phyloP scores from a whole-genome alignment of 2,888 invertebrate genomes.

The Dicycla oo region DNA sequence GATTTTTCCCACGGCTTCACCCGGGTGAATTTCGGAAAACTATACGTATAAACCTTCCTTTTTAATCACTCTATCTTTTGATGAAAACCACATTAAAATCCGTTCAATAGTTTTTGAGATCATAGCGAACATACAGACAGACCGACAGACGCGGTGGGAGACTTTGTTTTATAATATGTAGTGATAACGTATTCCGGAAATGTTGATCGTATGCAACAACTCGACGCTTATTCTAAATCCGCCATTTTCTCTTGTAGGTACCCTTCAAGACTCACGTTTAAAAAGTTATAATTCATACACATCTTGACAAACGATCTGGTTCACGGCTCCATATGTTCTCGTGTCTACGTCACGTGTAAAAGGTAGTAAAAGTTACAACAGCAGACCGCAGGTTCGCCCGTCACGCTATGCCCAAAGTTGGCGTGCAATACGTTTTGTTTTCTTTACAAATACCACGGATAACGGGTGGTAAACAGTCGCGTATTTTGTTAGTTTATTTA shows the following conservation, averaged over 20 bases:
- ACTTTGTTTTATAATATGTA: too few relatives aligned
- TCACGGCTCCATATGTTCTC: slow-evolving; percentile 53
- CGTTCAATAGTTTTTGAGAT: too few relatives aligned
- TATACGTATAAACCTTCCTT: too few relatives aligned
- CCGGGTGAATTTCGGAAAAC: too few relatives aligned
- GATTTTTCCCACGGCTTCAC: too few relatives aligned
- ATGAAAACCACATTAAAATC: too few relatives aligned
- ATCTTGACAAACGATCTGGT: slow-evolving; percentile 55
- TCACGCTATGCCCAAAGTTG: slow-evolving; percentile 71
- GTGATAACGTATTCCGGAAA: neutral
- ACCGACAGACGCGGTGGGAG: too few relatives aligned
- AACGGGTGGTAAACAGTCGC: slow-evolving; percentile 68
- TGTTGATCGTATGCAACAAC: neutral
- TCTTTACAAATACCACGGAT: slow-evolving; percentile 68
- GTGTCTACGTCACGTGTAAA: slow-evolving; percentile 65
- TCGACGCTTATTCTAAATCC: neutral
- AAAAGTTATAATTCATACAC: slow-evolving; percentile 49
- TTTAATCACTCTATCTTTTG: too few relatives aligned
- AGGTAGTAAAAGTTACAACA: slow-evolving; percentile 70
- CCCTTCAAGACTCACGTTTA: slow-evolving; percentile 5
- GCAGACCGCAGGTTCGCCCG: slow-evolving; percentile 67
- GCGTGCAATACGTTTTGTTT: slow-evolving; percentile 71
- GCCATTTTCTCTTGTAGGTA: neutral
- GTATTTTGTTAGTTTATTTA: slow-evolving; percentile 66
- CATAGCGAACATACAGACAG: too few relatives aligned